A percentile compares a stretch with the other conserved stretches of the same genome.
phyloP scores from a whole-genome alignment of 2,888 invertebrate genomes.

The Linnaemya vulpina region DNA sequence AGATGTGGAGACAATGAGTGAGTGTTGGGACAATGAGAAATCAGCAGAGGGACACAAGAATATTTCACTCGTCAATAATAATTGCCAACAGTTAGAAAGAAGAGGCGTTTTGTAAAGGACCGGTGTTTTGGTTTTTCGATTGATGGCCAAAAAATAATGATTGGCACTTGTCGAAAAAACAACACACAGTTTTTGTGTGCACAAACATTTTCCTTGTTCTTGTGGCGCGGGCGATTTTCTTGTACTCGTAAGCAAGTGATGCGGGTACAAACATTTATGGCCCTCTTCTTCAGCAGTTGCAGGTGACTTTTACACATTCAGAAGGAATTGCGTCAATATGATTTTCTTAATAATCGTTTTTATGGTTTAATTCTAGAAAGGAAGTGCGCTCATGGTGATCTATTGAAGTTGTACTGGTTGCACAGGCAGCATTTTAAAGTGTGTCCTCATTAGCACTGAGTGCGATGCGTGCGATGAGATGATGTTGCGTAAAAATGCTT shows the following conservation, averaged over 20 bases:
- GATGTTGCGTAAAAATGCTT: not conserved
- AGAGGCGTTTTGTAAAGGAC: slow-evolving; percentile 66
- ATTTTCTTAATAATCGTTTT: slow-evolving; percentile 16
- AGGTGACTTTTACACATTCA: slow-evolving; percentile 61
- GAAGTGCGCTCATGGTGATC: slow-evolving; percentile 28
- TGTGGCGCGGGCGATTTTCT: slow-evolving; percentile 69
- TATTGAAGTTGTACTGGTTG: slow-evolving; percentile 37
- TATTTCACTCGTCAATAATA: slow-evolving; percentile 51
- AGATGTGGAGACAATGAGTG: no score
- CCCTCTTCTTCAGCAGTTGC: slow-evolving; percentile 27
- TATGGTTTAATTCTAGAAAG: slow-evolving; percentile 27
- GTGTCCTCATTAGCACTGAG: slow-evolving; percentile 42
- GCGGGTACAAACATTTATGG: slow-evolving; percentile 54
- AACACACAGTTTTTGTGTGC: slow-evolving; percentile 4
- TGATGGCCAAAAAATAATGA: slow-evolving; percentile 63
- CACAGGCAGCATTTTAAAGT: slow-evolving; percentile 14
- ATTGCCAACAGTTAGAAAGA: slow-evolving; percentile 65
- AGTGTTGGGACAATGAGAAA: slow-evolving; percentile 42
- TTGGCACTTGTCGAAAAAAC: slow-evolving; percentile 67
- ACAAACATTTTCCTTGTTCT: slow-evolving; percentile 40
- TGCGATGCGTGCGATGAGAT: not conserved
- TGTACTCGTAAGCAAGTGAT: slow-evolving; percentile 46
- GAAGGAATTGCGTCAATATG: slow-evolving; percentile 64
- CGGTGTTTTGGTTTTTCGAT: slow-evolving; percentile 70
- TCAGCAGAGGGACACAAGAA: slow-evolving; percentile 59